Percentiles rank a stretch among this genome's conserved stretches.
Conservation (phyloP, 2,888 invertebrate species). For the Mythimna vitellina region DNA sequence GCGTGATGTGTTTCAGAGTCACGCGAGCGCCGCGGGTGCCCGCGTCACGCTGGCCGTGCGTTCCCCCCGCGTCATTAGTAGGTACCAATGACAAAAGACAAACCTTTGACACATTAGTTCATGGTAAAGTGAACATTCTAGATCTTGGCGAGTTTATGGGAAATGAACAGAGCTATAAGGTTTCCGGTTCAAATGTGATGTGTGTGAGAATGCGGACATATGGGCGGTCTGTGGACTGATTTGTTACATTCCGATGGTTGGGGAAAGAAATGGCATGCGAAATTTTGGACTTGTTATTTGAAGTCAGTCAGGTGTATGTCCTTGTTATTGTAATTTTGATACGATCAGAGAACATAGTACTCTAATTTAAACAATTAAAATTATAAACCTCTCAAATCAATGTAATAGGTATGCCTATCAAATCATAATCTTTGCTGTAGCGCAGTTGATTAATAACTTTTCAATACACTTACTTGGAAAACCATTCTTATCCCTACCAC, state of each 20-base stretch:
- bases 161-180: slow-evolving; percentile 76
- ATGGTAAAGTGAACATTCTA: slow-evolving; percentile 84
- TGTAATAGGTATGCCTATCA: no score
- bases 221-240: slow-evolving; percentile 46
- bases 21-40: slow-evolving; percentile 64
- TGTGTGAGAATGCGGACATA: slow-evolving; percentile 62
- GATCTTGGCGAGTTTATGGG: slow-evolving; percentile 84
- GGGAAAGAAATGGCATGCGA: slow-evolving; percentile 25
- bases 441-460: no score
- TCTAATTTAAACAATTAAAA: background rate
- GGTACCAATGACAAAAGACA: slow-evolving; percentile 75
- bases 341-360: background rate
- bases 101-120: slow-evolving; percentile 80
- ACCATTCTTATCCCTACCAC: no score
- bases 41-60: slow-evolving; percentile 60
- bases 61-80: slow-evolving; percentile 72
- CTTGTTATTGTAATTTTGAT: slow-evolving; percentile 1
- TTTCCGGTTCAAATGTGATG: slow-evolving; percentile 72
- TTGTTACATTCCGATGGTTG: slow-evolving; percentile 56
- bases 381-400: no score
- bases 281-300: slow-evolving; percentile 14
- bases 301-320: slow-evolving; percentile 9
- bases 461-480: no score
- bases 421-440: no score
- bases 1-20: slow-evolving; percentile 70